Percentiles rank a stretch among this genome's conserved stretches.
Evolutionary conservation across 2,113 vertebrate genomes (phyloP).

Genomic region (Dinomys branickii): DNA sequence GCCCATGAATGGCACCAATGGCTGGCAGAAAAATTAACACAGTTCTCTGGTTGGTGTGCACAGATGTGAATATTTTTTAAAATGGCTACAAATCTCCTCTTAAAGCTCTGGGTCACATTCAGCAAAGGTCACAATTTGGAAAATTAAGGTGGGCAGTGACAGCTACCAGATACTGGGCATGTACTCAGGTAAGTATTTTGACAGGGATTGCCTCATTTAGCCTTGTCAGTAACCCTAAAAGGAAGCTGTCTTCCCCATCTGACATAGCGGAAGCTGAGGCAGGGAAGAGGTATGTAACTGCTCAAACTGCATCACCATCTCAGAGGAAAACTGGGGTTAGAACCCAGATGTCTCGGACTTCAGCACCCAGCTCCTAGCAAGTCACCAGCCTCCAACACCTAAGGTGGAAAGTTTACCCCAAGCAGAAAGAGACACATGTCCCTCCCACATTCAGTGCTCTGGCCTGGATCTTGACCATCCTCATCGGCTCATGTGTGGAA

Average conservation of each 20-base stretch:
- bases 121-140: background rate
- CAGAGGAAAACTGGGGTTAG: background rate
- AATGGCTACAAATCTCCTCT: background rate
- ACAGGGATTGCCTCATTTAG: background rate
- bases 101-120: background rate
- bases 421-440: background rate
- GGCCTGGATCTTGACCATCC: background rate
- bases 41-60: accelerated
- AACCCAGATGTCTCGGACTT: background rate
- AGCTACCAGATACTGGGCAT: background rate
- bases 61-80: background rate
- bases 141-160: background rate
- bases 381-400: background rate
- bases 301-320: background rate
- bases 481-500: background rate
- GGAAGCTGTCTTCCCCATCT: background rate
- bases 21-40: background rate
- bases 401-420: background rate
- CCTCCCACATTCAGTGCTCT: background rate
- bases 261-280: background rate
- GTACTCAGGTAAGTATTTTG: background rate
- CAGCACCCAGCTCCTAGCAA: background rate
- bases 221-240: background rate
- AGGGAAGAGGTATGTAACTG: background rate
- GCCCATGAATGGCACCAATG: background rate